These are phyloP conservation scores for Antechinus stuartii DNA, from an alignment of 2,113 vertebrate genomes.

Conservation along the genomic window DNA sequence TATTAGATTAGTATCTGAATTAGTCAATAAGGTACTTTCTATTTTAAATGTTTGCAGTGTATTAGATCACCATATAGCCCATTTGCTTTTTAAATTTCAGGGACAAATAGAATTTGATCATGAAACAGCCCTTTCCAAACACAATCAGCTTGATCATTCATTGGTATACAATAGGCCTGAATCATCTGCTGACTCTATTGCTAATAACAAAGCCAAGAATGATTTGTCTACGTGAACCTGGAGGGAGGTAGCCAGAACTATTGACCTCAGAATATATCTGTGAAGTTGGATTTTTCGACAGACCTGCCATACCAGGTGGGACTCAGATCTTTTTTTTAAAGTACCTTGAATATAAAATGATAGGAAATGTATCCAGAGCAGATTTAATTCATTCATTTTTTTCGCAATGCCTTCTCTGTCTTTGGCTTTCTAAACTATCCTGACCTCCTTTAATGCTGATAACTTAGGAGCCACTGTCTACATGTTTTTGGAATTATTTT, in stretches of 20 bases:
- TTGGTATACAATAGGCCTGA: background rate
- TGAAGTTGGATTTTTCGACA: constrained; percentile 40
- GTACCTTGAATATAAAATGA: background rate
- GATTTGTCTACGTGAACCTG: background rate
- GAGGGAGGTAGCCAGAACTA: constrained; percentile 32
- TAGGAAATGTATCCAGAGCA: background rate
- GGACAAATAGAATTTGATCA: background rate
- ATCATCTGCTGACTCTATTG: constrained; percentile 42
- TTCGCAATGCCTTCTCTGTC: background rate
- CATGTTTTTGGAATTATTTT: background rate
- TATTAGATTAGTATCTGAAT: background rate
- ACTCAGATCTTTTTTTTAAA: background rate
- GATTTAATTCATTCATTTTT: background rate
- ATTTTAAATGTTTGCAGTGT: background rate
- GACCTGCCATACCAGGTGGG: background rate
- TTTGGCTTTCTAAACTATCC: background rate
- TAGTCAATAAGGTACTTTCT: background rate
- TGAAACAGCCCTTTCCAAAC: background rate
- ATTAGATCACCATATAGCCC: background rate
- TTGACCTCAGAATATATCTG: constrained; percentile 43
- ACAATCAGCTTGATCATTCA: background rate
- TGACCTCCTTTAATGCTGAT: background rate
- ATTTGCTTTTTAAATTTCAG: background rate
- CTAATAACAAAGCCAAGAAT: constrained; percentile 31
- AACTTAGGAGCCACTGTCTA: background rate